phyloP scores from a whole-genome alignment of 2,113 vertebrate genomes.

The Oxygymnocypris stewartii region DNA sequence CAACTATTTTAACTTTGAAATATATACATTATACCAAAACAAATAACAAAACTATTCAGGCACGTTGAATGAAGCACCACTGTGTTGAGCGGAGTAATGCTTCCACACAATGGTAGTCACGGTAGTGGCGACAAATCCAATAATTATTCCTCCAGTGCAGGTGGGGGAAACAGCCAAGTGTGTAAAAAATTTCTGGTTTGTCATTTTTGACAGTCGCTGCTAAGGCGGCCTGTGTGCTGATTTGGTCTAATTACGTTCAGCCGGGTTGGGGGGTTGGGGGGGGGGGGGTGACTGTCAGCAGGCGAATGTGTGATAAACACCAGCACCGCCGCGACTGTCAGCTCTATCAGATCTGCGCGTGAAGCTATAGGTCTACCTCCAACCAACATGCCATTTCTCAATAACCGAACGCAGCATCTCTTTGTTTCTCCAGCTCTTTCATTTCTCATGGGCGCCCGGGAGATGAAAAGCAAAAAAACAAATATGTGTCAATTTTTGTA shows the following conservation, averaged over 20 bases:
- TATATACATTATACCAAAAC: not conserved
- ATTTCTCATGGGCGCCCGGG: conserved; percentile 57
- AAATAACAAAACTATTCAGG: conserved; percentile 18
- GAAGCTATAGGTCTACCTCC: conserved; percentile 63
- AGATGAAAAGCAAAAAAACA: conserved; percentile 50
- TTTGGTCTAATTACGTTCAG: conserved; percentile 82
- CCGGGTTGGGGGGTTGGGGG: conserved; percentile 65
- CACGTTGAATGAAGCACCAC: conserved; percentile 26
- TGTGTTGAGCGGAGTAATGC: conserved; percentile 27
- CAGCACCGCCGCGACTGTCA: conserved; percentile 76
- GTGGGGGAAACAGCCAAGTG: conserved; percentile 66
- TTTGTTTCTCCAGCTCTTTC: conserved; percentile 68
- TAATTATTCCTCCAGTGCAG: conserved; percentile 75
- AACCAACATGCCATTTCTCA: conserved; percentile 66
- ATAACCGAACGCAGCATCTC: conserved; percentile 71
- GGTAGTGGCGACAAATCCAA: conserved; percentile 76
- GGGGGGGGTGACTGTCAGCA: conserved; percentile 71
- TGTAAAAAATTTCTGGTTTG: conserved; percentile 78
- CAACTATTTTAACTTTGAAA: not conserved
- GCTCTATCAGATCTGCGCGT: conserved; percentile 70
- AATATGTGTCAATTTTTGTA: conserved; percentile 53
- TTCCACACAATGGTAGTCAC: conserved; percentile 58
- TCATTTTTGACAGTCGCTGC: conserved; percentile 81
- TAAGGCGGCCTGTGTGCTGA: conserved; percentile 78
- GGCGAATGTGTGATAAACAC: conserved; percentile 80